These are phyloP conservation scores for Meiosimyza platycephala DNA, from an alignment of 2,888 invertebrate species.

Conservation along the genomic window DNA sequence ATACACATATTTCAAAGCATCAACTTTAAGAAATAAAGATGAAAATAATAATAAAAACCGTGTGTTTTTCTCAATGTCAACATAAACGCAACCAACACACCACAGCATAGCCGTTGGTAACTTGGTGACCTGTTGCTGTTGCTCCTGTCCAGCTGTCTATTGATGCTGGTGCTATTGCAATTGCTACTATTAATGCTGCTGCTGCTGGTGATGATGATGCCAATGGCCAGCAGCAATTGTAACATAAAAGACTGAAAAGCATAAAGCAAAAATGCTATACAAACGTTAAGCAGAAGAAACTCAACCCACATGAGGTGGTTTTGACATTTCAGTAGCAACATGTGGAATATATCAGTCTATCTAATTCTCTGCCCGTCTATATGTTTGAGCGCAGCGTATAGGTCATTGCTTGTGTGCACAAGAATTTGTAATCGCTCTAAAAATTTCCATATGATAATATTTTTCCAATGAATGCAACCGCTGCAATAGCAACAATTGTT, in stretches of 20 bases:
- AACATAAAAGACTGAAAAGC: neutral
- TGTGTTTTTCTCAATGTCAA: too few relatives aligned
- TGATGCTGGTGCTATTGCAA: too few relatives aligned
- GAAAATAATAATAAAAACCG: too few relatives aligned
- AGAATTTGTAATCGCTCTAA: constrained; percentile 35
- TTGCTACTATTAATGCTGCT: neutral
- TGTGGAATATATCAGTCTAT: neutral
- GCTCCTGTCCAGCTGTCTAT: too few relatives aligned
- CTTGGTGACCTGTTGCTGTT: constrained; percentile 27
- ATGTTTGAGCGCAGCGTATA: constrained; percentile 24
- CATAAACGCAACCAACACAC: neutral
- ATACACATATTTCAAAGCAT: too few relatives aligned
- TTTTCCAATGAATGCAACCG: constrained; percentile 43
- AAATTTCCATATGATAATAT: constrained; percentile 59
- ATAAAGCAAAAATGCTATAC: neutral
- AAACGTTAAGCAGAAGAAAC: neutral
- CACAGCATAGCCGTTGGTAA: neutral
- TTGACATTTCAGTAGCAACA: constrained; percentile 30
- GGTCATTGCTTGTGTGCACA: constrained; percentile 27
- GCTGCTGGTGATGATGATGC: constrained; percentile 8
- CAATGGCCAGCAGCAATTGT: neutral
- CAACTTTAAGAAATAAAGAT: too few relatives aligned
- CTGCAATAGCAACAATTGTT: neutral
- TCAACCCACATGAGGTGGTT: constrained; percentile 28
- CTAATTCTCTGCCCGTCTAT: neutral